Evolutionary conservation across 2,888 invertebrate species (phyloP).

Genomic region (Drosophila imparisetae): DNA sequence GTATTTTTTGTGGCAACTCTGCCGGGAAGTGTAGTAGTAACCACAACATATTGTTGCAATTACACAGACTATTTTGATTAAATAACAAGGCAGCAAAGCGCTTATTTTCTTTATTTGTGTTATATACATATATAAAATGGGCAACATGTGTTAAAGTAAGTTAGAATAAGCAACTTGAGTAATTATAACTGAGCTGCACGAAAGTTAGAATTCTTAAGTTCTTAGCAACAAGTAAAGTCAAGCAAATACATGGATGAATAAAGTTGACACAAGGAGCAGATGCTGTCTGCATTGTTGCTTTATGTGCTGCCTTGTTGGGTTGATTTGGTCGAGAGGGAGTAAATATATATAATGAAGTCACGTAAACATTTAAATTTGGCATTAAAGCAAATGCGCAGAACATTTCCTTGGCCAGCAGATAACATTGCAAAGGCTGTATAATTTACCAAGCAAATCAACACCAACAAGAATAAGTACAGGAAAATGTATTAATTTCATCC

Average conservation of each 20-base stretch:
- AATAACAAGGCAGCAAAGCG: not conserved
- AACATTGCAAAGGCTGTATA: constrained; percentile 37
- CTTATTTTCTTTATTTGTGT: not conserved
- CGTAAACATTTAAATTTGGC: constrained; percentile 76
- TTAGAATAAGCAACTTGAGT: constrained; percentile 16
- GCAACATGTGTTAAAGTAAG: not conserved
- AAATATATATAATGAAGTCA: constrained; percentile 71
- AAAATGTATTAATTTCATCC: constrained; percentile 56
- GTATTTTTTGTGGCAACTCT: not conserved
- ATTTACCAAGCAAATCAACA: constrained; percentile 27
- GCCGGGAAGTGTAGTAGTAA: not conserved
- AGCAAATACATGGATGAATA: constrained; percentile 29
- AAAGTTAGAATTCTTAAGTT: constrained; percentile 25
- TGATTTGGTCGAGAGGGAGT: not conserved
- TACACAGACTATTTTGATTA: not conserved
- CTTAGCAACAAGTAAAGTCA: constrained; percentile 47
- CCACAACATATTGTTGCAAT: not conserved
- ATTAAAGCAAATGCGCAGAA: constrained; percentile 61
- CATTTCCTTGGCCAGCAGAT: constrained; percentile 13
- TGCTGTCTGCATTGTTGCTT: not conserved
- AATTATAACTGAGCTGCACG: constrained; percentile 51
- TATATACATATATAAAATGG: not conserved
- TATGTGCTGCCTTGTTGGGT: not conserved
- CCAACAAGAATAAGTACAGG: not conserved
- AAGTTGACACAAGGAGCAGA: not conserved